Evolutionary conservation across 2,113 vertebrate species (phyloP), one percentile per base, ranked within the genome.

Genomic region (Pomatorhinus ruficollis): DNA sequence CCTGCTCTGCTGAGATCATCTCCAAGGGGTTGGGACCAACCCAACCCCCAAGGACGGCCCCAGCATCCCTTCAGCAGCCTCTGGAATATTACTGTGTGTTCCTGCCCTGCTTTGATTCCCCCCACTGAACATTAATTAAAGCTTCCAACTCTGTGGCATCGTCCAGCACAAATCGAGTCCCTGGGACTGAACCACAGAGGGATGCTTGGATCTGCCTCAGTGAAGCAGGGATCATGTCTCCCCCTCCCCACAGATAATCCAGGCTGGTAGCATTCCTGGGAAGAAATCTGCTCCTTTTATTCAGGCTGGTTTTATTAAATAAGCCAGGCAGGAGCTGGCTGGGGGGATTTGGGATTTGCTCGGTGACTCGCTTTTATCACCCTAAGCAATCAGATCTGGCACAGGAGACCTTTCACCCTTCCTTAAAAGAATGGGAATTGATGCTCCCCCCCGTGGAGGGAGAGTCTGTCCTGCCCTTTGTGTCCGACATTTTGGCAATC

Each of bases 181-280:
- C 49, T 6, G 66, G 72, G 52, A 44, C 40, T 6, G 35, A 75
- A 12, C 61, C 6, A 1, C 14, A n/a, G n/a, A 60, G 8, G 17
- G 23, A 61, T 6, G 44, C 77, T 63, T 52, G 63, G 44, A 42
- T 82, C 42, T 30, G 75, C 17, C 25, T 14, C 64, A 42, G 65
- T 2, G 2, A 33, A 63, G 39, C 8, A 11, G 28, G 30, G 18
- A 44, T 8, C 1, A 0, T 14, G 12, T n/a, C 4, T 9, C 16
- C 35, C 27, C 30, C 12, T 24, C 8, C 10, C 21, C 12, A 16
- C 0, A 7, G 4, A 24, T 22, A 31, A 75, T 45, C 90, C 45
- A 12, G 49, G 37, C 40, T 65, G 49, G 61, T 24, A 18, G 39
- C 44, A 37, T 52, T 56, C 69, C 30, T 39, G 57, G 47, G 83